Evolutionary conservation across 1,140 invertebrate genomes (phyloP), one percentile per base, ranked within the genome.

Genomic region (Lordiphosa stackelbergi): DNA sequence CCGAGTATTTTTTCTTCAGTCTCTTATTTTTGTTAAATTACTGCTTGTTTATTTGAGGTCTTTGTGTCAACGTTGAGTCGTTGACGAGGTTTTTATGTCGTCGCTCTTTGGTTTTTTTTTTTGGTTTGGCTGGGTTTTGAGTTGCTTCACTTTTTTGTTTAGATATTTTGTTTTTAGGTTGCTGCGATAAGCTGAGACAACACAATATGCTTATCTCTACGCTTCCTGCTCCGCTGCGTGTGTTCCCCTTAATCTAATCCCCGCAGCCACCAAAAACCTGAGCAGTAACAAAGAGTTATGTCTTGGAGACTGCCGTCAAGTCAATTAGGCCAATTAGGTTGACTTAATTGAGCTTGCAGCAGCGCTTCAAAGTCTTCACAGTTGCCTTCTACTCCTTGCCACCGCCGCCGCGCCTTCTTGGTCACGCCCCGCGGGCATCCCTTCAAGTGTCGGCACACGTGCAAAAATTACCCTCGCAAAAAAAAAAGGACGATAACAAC

Each of bases 321-420:
- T 81, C 75, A 81, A 81, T 81, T 81, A 81, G 71, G 77, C 66
- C 77, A 83, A 81, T 81, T 81, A 83, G 63, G 77, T 64, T 75
- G 68, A 56, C 56, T 75, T 81, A 81, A 81, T 81, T 81, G 75
- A 74, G 75, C 68, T 72, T 69, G 65, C 65, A 69, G 74, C 73
- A 54, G 66, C 66, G 53, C 70, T 66, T 60, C 51, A 43, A 60
- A 57, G 68, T 55, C 52, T 66, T 55, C 69, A 53, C 73, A 51
- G 68, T 68, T 78, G 59, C 64, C 36, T 47, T 31, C 58, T 66
- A 11, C 53, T 36, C 10, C 11, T 34, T 19, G 19, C 19, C 19
- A 19, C 19, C 19, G 19, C 19, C 19, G 19, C 19, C 19, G 19
- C 19, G 49, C 12, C 9, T 22, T 7, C 6, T 36, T 36, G 5